Conservation (phyloP, 35 echinoderm and acorn worm species). For the Apostichopus japonicus region DNA sequence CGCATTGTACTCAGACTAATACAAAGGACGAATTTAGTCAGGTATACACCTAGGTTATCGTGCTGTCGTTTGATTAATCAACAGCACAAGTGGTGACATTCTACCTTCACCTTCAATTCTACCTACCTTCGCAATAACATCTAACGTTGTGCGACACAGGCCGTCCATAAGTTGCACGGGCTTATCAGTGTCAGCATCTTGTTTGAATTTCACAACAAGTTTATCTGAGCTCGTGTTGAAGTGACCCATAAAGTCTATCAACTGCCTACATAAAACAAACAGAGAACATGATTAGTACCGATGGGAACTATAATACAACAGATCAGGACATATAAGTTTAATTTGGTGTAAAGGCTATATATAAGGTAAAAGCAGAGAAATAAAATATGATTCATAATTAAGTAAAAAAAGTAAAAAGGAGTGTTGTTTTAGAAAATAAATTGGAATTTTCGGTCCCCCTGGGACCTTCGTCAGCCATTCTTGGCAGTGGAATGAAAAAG, state of each 20-base stretch:
- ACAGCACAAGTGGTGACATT: too few species aligned
- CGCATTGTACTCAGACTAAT: neutral
- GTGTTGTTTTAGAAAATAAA: too few species aligned
- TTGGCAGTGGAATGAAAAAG: too few species aligned
- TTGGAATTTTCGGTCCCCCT: too few species aligned
- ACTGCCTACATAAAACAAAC: neutral
- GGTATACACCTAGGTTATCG: too few species aligned
- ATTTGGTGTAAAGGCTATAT: neutral
- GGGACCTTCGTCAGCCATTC: too few species aligned
- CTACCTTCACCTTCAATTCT: neutral
- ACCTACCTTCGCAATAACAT: constrained; percentile 51
- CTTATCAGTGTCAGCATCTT: constrained; percentile 28
- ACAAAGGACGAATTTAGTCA: too few species aligned
- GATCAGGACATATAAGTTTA: neutral
- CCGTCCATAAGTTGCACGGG: constrained; percentile 42
- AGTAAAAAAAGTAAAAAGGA: neutral
- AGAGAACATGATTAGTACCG: neutral
- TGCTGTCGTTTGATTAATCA: too few species aligned
- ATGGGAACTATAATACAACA: neutral
- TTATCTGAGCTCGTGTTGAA: constrained; percentile 51
- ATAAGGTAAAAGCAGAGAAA: neutral
- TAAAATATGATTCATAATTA: neutral
- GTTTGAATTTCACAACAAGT: constrained; percentile 6
- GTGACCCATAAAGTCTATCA: neutral
- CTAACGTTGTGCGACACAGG: neutral